These are phyloP conservation scores for Percopsis omiscomaycus DNA, from an alignment of 2,797 vertebrate genomes.

Conservation along the genomic window DNA sequence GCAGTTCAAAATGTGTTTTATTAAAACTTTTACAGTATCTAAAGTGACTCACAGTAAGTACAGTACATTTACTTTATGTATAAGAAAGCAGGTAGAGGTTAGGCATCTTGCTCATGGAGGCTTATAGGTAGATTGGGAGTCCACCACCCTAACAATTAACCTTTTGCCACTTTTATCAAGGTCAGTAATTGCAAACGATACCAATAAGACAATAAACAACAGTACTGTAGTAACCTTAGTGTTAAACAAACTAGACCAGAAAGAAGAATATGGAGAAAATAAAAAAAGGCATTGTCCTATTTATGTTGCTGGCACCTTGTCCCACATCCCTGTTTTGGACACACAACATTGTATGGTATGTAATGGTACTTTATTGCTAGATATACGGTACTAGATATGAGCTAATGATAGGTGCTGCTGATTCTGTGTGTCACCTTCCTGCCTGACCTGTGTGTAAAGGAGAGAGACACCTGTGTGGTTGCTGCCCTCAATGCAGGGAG, in stretches of 20 bases:
- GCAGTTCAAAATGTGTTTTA: too few species aligned
- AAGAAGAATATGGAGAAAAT: too few species aligned
- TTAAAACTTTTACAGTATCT: too few species aligned
- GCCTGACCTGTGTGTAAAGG: slow-evolving; percentile 54
- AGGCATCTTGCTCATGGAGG: too few species aligned
- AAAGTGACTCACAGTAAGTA: too few species aligned
- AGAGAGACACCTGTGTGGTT: slow-evolving; percentile 66
- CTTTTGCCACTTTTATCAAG: background rate
- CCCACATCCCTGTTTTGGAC: background rate
- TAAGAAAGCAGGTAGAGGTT: too few species aligned
- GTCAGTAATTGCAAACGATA: background rate
- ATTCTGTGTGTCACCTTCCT: slow-evolving; percentile 17
- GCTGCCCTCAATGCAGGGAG: slow-evolving; percentile 56
- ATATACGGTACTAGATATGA: too few species aligned
- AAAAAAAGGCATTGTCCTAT: background rate
- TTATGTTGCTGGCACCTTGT: background rate
- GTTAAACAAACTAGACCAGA: too few species aligned
- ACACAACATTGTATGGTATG: background rate
- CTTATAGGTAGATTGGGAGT: too few species aligned
- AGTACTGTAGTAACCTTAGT: too few species aligned
- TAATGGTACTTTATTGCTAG: too few species aligned
- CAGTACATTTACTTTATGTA: background rate
- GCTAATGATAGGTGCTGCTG: background rate
- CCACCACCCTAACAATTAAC: background rate
- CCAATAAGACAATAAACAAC: background rate